Conservation (phyloP, 2,797 vertebrate genomes). For the Pangasius larnaudii region DNA sequence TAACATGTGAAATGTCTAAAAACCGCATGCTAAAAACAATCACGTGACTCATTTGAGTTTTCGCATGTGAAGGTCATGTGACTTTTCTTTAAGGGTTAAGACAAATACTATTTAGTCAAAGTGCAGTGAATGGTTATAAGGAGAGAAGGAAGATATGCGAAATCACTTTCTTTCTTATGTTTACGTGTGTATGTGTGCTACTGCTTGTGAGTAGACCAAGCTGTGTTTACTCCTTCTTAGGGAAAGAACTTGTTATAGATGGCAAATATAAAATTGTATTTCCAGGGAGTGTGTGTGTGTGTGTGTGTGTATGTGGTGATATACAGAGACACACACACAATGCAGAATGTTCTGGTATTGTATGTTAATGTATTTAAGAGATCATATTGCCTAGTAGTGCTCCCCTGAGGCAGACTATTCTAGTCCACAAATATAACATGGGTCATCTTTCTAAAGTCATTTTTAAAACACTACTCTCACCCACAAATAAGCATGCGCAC, state of each 20-base stretch:
- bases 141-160: neutral
- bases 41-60: neutral
- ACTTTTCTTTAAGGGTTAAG: neutral
- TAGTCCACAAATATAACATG: conserved; percentile 34
- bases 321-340: neutral
- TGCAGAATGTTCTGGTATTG: conserved; percentile 21
- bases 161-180: neutral
- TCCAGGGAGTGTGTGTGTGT: neutral
- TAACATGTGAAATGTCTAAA: neutral
- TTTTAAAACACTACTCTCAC: conserved; percentile 21
- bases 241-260: neutral
- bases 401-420: conserved; percentile 38
- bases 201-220: neutral
- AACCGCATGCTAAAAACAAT: too few species aligned
- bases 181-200: neutral
- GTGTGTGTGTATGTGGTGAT: neutral
- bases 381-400: conserved; percentile 25
- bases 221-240: neutral
- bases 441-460: conserved; percentile 34
- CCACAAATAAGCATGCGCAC: neutral
- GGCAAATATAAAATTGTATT: neutral
- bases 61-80: neutral
- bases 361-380: conserved; percentile 37
- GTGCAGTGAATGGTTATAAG: neutral
- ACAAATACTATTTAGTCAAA: neutral